Base-by-base conservation (phyloP, 2,113 vertebrate species). In the Hydrolagus affinis region DNA sequence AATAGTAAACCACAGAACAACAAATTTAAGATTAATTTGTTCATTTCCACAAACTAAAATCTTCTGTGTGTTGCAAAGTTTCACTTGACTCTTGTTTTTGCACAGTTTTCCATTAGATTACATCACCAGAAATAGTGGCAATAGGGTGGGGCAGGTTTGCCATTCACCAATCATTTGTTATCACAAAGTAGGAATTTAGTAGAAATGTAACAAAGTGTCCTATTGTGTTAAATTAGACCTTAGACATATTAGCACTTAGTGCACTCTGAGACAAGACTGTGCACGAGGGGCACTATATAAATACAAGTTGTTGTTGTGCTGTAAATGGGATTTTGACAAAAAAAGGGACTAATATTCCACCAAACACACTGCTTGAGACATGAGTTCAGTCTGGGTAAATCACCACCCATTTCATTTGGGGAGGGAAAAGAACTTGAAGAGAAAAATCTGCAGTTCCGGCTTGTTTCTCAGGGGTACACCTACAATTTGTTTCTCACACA, bases 151-250 rank as follows among this genome's bases (percentile, higher is more conserved):
- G 4, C 17, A n/a, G 9, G 6, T 19, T 78, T 62, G 59, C 4
- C 21, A 77, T 77, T 60, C 10, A 78, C 59, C 77, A 60, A 14
- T 60, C 30, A 6, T 64, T 25, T 30, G 44, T 62, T 62, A 78
- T 62, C 78, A 28, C 14, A 64, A 30, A 28, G 17, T 17, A 30
- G 32, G 62, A 83, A 83, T 83, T 32, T 83, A 32, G 62, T 32
- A 25, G 8, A 66, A 28, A n/a, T 66, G 30, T 74, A 62, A 11
- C 23, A 19, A 44, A 44, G 44, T 44, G 44, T 44, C 44, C 44
- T 66, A 19, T 80, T n/a, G 28, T 83, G 15, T 78, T 80, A 80
- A 83, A 83, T 30, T 30, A 25, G 60, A 19, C 19, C 64, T 23
- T 25, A 57, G 62, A 25, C 12, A 78, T 44, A 44, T 44, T 44